Evolutionary conservation across 2,113 vertebrate genomes (phyloP).

Genomic region (Marmota flaviventris): DNA sequence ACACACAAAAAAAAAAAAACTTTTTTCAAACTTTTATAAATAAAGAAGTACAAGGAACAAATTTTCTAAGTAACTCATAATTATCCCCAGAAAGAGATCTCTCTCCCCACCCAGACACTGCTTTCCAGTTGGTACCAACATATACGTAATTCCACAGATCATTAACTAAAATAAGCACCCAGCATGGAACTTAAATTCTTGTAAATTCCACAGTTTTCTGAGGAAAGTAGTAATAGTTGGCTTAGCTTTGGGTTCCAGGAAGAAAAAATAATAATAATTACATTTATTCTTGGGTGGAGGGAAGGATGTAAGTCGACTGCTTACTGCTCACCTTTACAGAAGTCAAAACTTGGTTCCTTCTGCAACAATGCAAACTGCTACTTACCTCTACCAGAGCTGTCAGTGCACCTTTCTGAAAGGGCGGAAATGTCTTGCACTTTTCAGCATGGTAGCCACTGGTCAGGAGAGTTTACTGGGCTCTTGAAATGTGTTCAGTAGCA

Average conservation of each 20-base stretch:
- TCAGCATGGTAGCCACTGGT: neutral
- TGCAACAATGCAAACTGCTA: neutral
- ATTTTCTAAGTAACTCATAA: slow-evolving; percentile 31
- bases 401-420: neutral
- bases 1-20: too few relatives aligned
- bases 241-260: neutral
- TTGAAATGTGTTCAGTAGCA: neutral
- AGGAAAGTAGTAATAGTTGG: neutral
- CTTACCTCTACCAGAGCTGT: neutral
- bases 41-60: neutral
- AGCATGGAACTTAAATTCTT: neutral
- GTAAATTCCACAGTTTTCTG: slow-evolving; percentile 34
- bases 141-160: neutral
- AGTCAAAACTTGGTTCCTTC: neutral
- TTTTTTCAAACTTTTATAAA: slow-evolving; percentile 35
- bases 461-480: neutral
- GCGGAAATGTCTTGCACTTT: neutral
- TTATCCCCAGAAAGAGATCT: neutral
- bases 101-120: neutral
- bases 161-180: neutral
- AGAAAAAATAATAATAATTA: neutral
- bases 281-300: neutral
- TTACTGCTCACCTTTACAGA: neutral
- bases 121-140: neutral
- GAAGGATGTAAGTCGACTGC: neutral